phyloP scores from a whole-genome alignment of 2,113 vertebrate genomes.

The Pavo muticus region DNA sequence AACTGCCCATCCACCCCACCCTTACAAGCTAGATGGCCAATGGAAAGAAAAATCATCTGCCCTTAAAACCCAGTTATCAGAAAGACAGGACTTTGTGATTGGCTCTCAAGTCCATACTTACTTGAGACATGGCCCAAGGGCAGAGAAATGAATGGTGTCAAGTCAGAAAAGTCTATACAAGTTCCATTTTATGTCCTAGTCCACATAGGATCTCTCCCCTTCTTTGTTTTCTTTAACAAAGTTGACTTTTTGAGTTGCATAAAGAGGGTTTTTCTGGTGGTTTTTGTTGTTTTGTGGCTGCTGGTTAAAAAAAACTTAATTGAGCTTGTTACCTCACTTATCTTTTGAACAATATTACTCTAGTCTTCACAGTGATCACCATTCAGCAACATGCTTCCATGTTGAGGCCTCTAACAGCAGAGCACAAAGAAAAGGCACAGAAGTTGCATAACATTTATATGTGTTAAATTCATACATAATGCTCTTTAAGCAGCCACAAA shows the following conservation, averaged over 20 bases:
- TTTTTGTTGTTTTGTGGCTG: neutral
- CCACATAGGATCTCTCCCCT: neutral
- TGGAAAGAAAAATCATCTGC: constrained; percentile 3
- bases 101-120: neutral
- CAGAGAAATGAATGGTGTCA: neutral
- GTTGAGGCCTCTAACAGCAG: neutral
- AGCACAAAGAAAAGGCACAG: neutral
- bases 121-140: neutral
- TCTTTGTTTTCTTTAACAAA: neutral
- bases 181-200: neutral
- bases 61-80: constrained; percentile 7
- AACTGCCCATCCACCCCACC: neutral
- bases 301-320: neutral
- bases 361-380: neutral
- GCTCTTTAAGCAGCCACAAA: neutral
- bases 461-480: neutral
- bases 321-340: neutral
- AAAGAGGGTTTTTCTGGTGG: neutral
- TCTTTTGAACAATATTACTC: neutral
- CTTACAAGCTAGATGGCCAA: constrained; percentile 21
- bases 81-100: neutral
- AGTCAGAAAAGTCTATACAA: neutral
- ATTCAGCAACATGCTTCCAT: neutral
- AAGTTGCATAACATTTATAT: neutral
- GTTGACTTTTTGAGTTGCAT: neutral